Evolutionary conservation across 2,113 vertebrate genomes (phyloP), one percentile per base, ranked within the genome.

Genomic region (Anoplopoma fimbria): DNA sequence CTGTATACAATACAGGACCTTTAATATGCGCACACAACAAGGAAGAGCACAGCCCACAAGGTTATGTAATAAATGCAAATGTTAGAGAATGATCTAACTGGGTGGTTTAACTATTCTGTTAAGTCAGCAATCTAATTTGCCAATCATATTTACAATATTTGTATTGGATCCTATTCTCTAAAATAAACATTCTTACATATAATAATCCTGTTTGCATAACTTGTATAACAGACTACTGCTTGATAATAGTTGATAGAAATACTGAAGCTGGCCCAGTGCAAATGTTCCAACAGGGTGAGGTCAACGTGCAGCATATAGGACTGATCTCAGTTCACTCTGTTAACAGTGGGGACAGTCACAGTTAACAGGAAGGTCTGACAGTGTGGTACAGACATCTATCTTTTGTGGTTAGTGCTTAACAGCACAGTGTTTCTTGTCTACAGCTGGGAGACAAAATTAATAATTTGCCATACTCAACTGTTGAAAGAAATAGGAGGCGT

Each of bases 301-400:
- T 45, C 13, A 15, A n/a, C 3, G 15, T 69, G 34, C 34, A 45
- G 27, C 13, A 25, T 25, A 65, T 47, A 49, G 36, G 27, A 57
- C 36, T 25, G 9, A 34, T 65, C 49, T 65, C 36, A 27, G 34
- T 42, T 42, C 27, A 25, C 15, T 9, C 21, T 45, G 21, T 21
- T 10, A 17, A 81, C 36, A 34, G 6, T 13, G 2, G 6, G 17
- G 31, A 38, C 8, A 14, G 29, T 9, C 34, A 72, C 14, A 17
- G 42, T 58, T 34, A 12, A 42, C 63, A 51, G 70, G 27, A 81
- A 75, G 51, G 23, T n/a, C 51, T n/a, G 27, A 42, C 6, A 47
- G 69, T 17, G 25, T 3, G 34, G 25, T 17, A 45, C 12, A 60
- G 64, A 61, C n/a, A 9, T 45, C 1, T 1, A 29, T 38, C 29